Conservation (phyloP, 2,888 invertebrate species). For the Xylophagus ater region DNA sequence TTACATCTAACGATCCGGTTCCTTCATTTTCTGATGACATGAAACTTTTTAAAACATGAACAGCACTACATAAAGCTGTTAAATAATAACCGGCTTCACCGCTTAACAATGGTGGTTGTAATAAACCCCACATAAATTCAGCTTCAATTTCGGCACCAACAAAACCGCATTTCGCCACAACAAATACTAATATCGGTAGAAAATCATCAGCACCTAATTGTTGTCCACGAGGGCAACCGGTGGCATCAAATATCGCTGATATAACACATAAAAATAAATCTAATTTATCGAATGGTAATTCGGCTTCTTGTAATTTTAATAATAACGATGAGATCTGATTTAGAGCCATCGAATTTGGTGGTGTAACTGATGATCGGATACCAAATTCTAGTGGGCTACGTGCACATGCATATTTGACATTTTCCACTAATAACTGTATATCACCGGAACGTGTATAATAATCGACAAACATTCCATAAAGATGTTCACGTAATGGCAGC, state of each 20-base stretch:
- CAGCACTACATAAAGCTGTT: conserved; percentile 86
- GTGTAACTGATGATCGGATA: conserved; percentile 53
- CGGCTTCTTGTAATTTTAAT: conserved; percentile 76
- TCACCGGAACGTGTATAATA: conserved; percentile 70
- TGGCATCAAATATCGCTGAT: conserved; percentile 72
- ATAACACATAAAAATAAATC: conserved; percentile 84
- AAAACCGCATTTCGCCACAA: conserved; percentile 78
- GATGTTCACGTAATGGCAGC: conserved; percentile 68
- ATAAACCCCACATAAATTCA: conserved; percentile 89
- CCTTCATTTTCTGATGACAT: conserved; percentile 37
- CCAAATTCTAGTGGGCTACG: conserved; percentile 35
- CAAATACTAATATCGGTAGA: conserved; percentile 83
- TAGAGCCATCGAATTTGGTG: conserved; percentile 64
- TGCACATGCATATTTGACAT: conserved; percentile 37
- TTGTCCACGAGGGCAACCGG: conserved; percentile 35
- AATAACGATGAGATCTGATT: conserved; percentile 69
- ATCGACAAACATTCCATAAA: conserved; percentile 76
- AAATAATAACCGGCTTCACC: conserved; percentile 94
- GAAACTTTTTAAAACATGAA: conserved; percentile 43
- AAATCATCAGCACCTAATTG: conserved; percentile 76
- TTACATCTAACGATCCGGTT: conserved; percentile 37
- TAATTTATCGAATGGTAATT: conserved; percentile 85
- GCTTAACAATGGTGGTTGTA: conserved; percentile 80
- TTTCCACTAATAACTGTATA: conserved; percentile 52
- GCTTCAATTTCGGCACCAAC: conserved; percentile 91